Base-by-base conservation (phyloP, 2,113 vertebrate species). In the Tyto alba region DNA sequence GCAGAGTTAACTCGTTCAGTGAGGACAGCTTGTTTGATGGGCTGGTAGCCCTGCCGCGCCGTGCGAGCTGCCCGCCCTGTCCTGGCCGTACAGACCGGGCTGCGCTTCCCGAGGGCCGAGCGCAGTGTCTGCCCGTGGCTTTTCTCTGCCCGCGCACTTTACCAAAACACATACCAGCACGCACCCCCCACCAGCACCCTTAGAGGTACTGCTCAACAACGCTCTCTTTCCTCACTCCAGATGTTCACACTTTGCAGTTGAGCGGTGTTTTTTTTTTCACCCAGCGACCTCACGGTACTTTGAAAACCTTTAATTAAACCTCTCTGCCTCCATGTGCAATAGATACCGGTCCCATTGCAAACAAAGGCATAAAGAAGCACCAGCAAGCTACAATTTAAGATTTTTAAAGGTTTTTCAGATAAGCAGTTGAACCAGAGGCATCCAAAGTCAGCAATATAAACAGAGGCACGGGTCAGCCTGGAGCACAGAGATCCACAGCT, bases 31-130 rank as follows among this genome's bases (percentile, higher is more conserved):
- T 34, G 5, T 86, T 55, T 48, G 63, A 56, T 16, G 27, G 48
- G 45, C 81, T 41, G 41, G 11, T 15, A 21, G 20, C 5, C 14
- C 48, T 32, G 43, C 11, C 16, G 1, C 7, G 9, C 29, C 4
- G 1, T 3, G 2, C 0, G 1, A 38, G 67, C 43, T 52, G 29
- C 47, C 41, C 47, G 4, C 18, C 36, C 30, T n/a, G 32, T 27
- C 57, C 72, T n/a, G 55, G 3, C 72, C 11, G 0, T 32, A 30
- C 20, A 20, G 22, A 18, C 32, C 12, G 56, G 32, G 16, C 73
- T 21, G 38, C 9, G 6, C 36, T 63, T 45, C 63, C 68, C 26
- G 12, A 16, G 32, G 34, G 4, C 41, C 43, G 47, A n/a, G 34
- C 41, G 9, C 47, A 50, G 32, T 11, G 6, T 6, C 56, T 41